Evolutionary conservation across 2,888 invertebrate genomes (phyloP), one percentile per base, ranked within the genome.

Genomic region (Glyphotaelius pellucidus): DNA sequence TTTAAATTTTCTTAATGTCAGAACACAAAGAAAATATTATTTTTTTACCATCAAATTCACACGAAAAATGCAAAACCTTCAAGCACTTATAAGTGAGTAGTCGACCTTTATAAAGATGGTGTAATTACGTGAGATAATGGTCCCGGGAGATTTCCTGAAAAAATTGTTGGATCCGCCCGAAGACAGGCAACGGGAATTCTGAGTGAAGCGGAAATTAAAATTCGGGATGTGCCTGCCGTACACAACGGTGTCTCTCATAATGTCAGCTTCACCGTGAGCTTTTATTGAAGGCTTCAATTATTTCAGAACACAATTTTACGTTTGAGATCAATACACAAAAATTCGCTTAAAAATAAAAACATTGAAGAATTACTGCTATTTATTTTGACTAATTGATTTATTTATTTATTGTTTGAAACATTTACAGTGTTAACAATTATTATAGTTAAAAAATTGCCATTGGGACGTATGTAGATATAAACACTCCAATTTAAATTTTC

Each of bases 151-250:
- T 52, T 89, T 87, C n/a, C 19, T 15, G 5, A 25, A 31, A 87
- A 92, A 92, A 92, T 83, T 38, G n/a, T 83, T 89, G 84, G 42
- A 89, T 84, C 85, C 84, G 90, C 90, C 85, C 35, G 38, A 90
- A 90, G 88, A 90, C 92, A 80, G 86, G 91, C 89, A 90, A 89
- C 87, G 80, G 90, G 80, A 83, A 89, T 91, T 92, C 89, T 88
- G 91, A 89, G 91, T 79, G 85, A 89, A 89, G 79, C 92, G 91
- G 92, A 92, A 92, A 92, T 92, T 92, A 92, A 92, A 92, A 90
- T 87, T 90, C 81, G 42, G 90, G 89, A 90, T 90, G 90, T 91
- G 89, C 90, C 80, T 32, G 80, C 67, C 86, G 80, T 91, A 91
- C 88, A 91, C 91, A 80, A 79, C 42, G 80, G 89, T 47, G 83